Percentiles rank a stretch among this genome's conserved stretches.
Evolutionary conservation across 2,888 invertebrate genomes (phyloP).

Genomic region (Pammene fasciana): DNA sequence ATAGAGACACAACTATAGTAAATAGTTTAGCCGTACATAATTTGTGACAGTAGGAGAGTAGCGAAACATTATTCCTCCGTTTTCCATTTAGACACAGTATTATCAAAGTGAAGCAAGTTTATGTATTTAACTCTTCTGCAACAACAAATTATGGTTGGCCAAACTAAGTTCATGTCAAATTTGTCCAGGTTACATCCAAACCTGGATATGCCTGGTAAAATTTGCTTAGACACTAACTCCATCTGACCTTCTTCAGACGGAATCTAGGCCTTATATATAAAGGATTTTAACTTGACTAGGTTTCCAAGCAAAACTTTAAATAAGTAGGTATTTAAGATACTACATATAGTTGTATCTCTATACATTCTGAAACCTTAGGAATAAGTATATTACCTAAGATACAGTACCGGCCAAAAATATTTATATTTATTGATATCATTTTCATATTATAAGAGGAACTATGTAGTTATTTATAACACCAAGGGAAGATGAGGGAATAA

Average conservation of each 20-base stretch:
- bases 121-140: neutral
- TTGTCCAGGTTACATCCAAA: no score
- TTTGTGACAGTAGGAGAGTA: neutral
- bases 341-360: neutral
- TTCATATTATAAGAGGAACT: constrained; percentile 9
- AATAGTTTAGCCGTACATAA: neutral
- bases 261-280: neutral
- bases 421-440: neutral
- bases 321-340: no score
- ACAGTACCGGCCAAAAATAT: constrained; percentile 12
- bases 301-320: neutral
- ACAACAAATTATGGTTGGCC: neutral
- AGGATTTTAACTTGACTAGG: neutral
- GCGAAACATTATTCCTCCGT: neutral
- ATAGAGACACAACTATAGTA: constrained; percentile 1
- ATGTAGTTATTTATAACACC: constrained; percentile 5
- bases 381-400: neutral
- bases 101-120: neutral
- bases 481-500: neutral
- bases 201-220: neutral
- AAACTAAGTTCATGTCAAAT: neutral
- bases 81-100: neutral
- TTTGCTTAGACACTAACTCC: neutral
- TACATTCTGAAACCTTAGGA: neutral
- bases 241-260: constrained; percentile 1